Evolutionary conservation across 2,113 vertebrate genomes (phyloP).

Genomic region (Scolopax mira): DNA sequence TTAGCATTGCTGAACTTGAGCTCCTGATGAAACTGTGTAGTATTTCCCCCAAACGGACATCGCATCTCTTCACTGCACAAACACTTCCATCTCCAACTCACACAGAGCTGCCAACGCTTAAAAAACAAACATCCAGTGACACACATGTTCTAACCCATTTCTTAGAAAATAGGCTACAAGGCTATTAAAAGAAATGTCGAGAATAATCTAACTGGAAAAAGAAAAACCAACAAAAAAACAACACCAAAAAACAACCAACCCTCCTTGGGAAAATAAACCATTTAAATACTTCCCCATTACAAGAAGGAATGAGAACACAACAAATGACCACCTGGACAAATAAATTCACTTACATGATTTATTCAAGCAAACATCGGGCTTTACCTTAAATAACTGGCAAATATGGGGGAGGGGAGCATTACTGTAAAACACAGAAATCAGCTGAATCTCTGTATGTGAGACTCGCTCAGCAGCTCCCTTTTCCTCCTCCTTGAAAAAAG

Average conservation of each 20-base stretch:
- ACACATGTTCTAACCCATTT: constrained; percentile 59
- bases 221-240: background rate
- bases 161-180: constrained; percentile 56
- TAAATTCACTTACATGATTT: constrained; percentile 8
- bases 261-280: constrained; percentile 52
- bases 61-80: constrained; percentile 39
- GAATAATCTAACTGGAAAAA: constrained; percentile 13
- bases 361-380: constrained; percentile 30
- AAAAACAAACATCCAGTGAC: constrained; percentile 62
- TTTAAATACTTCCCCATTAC: constrained; percentile 15
- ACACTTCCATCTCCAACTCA: constrained; percentile 42
- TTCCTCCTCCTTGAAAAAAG: background rate
- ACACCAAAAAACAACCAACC: background rate
- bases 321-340: constrained; percentile 39
- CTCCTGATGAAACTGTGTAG: constrained; percentile 20
- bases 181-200: constrained; percentile 52
- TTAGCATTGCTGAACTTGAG: background rate
- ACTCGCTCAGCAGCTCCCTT: background rate
- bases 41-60: constrained; percentile 41
- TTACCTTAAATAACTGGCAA: constrained; percentile 40
- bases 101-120: constrained; percentile 46
- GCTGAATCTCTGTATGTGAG: background rate
- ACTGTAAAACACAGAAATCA: background rate
- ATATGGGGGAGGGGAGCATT: background rate
- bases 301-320: constrained; percentile 38